Evolutionary conservation across 2,888 invertebrate genomes (phyloP).

Genomic region (Nipponacmea schrenckii): DNA sequence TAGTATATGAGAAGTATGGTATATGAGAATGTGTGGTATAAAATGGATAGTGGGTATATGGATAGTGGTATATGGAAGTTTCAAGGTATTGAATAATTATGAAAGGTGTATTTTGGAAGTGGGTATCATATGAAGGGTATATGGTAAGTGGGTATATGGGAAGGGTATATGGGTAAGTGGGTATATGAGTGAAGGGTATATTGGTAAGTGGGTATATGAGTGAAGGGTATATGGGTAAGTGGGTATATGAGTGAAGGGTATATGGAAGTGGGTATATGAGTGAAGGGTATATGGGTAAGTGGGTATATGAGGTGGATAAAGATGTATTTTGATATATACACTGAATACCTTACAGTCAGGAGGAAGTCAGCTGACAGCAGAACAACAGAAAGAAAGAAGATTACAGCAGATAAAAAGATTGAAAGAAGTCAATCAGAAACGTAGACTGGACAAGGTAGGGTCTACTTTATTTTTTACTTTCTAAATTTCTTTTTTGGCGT

Average conservation of each 20-base stretch:
- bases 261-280: not conserved
- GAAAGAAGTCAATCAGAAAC: constrained; percentile 88
- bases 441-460: constrained; percentile 82
- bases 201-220: too few relatives aligned
- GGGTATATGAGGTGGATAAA: not conserved
- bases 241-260: not conserved
- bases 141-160: too few relatives aligned
- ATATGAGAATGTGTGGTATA: too few relatives aligned
- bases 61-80: too few relatives aligned
- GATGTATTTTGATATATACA: not conserved
- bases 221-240: too few relatives aligned
- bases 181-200: too few relatives aligned
- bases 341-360: constrained; percentile 40
- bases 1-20: not conserved
- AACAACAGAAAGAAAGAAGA: constrained; percentile 82
- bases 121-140: too few relatives aligned
- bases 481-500: too few relatives aligned
- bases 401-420: constrained; percentile 85
- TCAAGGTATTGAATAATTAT: too few relatives aligned
- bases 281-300: not conserved
- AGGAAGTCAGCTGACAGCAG: constrained; percentile 55
- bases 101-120: too few relatives aligned
- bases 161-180: too few relatives aligned
- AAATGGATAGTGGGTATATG: too few relatives aligned
- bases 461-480: not conserved